These are phyloP conservation scores for Diarsia dahlii DNA, from an alignment of 2,888 invertebrate species.

Conservation along the genomic window DNA sequence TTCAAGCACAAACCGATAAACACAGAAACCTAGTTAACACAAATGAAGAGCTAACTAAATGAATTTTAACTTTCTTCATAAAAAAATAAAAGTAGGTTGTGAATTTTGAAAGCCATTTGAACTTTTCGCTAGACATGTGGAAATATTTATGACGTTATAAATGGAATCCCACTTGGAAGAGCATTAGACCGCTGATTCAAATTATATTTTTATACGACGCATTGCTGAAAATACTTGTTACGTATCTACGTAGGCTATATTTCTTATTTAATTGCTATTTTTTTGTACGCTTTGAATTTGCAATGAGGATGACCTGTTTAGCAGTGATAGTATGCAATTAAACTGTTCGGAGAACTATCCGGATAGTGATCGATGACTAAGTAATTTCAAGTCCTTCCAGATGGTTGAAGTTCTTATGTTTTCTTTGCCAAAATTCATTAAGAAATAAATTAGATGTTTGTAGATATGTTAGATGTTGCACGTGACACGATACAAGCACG, in stretches of 20 bases:
- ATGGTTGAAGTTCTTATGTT: neutral
- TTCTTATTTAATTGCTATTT: constrained; percentile 22
- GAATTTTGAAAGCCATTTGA: constrained; percentile 19
- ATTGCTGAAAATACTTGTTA: constrained; percentile 45
- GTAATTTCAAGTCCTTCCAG: neutral
- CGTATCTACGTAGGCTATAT: constrained; percentile 30
- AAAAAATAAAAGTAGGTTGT: neutral
- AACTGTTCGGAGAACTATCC: neutral
- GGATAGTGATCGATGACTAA: neutral
- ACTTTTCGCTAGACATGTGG: constrained; percentile 30
- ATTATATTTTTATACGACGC: constrained; percentile 53
- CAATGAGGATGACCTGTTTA: neutral
- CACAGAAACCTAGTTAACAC: constrained; percentile 33
- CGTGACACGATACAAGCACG: constrained; percentile 54
- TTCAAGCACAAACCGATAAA: constrained; percentile 44
- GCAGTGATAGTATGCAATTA: neutral
- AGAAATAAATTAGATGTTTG: constrained; percentile 3
- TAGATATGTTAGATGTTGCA: constrained; percentile 52
- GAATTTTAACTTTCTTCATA: constrained; percentile 4
- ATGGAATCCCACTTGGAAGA: constrained; percentile 54
- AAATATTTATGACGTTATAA: constrained; percentile 54
- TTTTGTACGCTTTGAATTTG: neutral
- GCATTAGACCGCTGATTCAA: constrained; percentile 52
- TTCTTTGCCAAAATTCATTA: neutral
- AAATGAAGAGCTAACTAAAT: neutral